Evolutionary conservation across 2,113 vertebrate genomes (phyloP), one percentile per base, ranked within the genome.

Genomic region (Eidolon helvum): DNA sequence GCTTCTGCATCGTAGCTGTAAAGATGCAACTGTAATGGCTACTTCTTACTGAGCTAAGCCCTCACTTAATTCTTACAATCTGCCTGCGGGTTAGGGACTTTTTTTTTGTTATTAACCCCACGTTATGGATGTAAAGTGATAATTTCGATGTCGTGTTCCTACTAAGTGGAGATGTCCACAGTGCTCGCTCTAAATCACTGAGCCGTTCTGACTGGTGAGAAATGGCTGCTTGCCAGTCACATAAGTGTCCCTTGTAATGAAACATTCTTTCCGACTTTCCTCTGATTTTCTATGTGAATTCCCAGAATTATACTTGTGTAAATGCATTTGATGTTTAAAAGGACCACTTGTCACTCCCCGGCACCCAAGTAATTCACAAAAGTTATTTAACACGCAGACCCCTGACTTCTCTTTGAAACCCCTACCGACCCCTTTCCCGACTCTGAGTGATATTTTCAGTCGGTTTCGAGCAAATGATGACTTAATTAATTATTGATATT

Each of bases 401-500:
- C 63, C 24, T 59, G 53, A n/a, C 30, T 82, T 91, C 59, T 91
- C 35, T n/a, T 69, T 55, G 66, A 93, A 82, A 91, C 26, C 45
- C 43, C 45, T 80, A 53, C 65, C 40, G 71, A 18, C 65, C 68
- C 68, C 35, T 80, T 89, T 87, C 61, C 11, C 55, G 71, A 92
- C 24, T 61, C 63, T 1, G 10, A 94, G 59, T n/a, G 74, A 61
- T 85, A 85, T 71, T 94, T 91, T 94, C 63, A 72, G 28, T 96
- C 12, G 0, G 40, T 92, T 78, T 77, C 5, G 26, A 92, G 40
- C 6, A 22, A 90, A 38, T 59, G 75, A 65, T 71, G 91, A n/a
- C 33, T 93, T 83, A 50, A 71, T 61, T 77, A 75, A 53, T 91
- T 79, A 72, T 93, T 85, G 71, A 93, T 95, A 85, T 78, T 94